Conservation (phyloP, 2,888 invertebrate species). For the Camptogramma bilineatum region DNA sequence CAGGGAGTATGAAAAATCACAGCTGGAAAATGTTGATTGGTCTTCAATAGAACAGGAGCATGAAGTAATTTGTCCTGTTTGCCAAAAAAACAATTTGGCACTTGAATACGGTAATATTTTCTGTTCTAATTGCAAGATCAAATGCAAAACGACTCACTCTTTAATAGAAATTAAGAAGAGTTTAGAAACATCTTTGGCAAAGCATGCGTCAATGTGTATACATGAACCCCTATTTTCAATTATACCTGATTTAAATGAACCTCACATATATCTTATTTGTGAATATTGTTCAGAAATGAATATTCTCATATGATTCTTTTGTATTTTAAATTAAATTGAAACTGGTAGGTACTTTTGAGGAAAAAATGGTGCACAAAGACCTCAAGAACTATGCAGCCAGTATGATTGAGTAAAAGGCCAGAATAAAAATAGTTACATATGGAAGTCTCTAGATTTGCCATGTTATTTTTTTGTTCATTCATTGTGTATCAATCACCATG, state of each 20-base stretch:
- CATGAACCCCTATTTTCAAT: constrained; percentile 63
- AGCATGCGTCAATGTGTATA: constrained; percentile 61
- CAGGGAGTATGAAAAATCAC: constrained; percentile 75
- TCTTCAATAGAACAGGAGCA: constrained; percentile 66
- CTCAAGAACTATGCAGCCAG: neutral
- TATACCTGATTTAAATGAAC: constrained; percentile 62
- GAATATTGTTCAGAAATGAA: constrained; percentile 71
- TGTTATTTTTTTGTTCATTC: too few relatives aligned
- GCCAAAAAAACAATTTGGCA: constrained; percentile 72
- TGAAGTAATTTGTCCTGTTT: constrained; percentile 82
- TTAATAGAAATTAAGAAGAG: constrained; percentile 60
- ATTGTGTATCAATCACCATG: too few relatives aligned
- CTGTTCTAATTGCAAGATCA: constrained; percentile 69
- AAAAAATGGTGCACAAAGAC: too few relatives aligned
- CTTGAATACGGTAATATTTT: constrained; percentile 48
- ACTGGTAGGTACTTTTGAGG: too few relatives aligned
- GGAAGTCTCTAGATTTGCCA: too few relatives aligned
- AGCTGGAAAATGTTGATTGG: constrained; percentile 71
- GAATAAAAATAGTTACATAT: too few relatives aligned
- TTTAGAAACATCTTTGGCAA: constrained; percentile 62
- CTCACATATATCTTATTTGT: constrained; percentile 74
- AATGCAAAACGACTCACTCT: constrained; percentile 59
- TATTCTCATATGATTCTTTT: neutral
- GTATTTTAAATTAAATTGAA: neutral
- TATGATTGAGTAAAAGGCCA: neutral